Conservation (phyloP, 2,113 vertebrate genomes). For the Neogobius melanostomus region DNA sequence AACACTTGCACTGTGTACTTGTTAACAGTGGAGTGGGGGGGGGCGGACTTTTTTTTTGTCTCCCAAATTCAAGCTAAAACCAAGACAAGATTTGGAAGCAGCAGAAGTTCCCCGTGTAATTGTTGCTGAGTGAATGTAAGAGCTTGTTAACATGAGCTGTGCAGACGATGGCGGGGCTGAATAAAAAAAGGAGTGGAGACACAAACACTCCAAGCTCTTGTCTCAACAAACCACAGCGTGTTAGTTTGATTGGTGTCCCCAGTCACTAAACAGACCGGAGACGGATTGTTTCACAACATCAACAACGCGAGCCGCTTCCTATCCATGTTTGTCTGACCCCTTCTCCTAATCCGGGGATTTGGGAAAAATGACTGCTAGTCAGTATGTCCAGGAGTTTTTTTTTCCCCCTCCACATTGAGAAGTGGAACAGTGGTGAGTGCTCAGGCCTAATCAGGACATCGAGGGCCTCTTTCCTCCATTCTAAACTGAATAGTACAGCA, state of each 20-base stretch:
- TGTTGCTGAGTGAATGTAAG: too few species aligned
- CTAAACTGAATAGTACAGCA: too few species aligned
- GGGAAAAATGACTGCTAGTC: not conserved
- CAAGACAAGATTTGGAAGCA: too few species aligned
- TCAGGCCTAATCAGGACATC: too few species aligned
- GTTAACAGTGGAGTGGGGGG: not conserved
- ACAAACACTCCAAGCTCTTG: constrained; percentile 49
- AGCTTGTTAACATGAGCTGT: constrained; percentile 15
- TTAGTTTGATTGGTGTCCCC: constrained; percentile 59
- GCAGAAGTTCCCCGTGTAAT: too few species aligned
- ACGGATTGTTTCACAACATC: constrained; percentile 42
- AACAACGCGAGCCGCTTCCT: constrained; percentile 45
- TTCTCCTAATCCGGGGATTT: not conserved
- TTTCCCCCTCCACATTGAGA: not conserved
- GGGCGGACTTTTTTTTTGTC: too few species aligned
- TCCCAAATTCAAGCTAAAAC: too few species aligned
- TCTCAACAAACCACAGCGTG: constrained; percentile 52
- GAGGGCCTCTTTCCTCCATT: too few species aligned
- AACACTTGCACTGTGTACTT: constrained; percentile 46
- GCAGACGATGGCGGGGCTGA: constrained; percentile 47
- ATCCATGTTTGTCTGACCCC: not conserved
- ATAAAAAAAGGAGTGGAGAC: constrained; percentile 49
- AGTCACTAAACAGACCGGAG: constrained; percentile 54
- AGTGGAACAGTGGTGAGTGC: not conserved
- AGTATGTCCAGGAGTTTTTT: not conserved